phyloP scores from a whole-genome alignment of 2,113 vertebrate genomes.

The Callithrix jacchus region DNA sequence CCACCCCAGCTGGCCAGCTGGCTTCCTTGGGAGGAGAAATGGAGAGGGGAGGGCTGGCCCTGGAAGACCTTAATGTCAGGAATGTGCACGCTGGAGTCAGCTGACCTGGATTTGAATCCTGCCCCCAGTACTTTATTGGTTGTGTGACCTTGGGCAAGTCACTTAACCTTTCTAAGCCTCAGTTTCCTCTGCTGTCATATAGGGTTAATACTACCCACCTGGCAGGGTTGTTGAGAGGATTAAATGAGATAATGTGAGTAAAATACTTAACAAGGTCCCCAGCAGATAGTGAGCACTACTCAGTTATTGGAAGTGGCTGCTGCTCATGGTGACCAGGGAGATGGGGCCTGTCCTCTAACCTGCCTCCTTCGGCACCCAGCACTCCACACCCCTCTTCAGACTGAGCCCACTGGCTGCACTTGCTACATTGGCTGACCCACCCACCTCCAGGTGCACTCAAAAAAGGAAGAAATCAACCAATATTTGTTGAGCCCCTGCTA shows the following conservation, averaged over 20 bases:
- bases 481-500: background rate
- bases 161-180: constrained; percentile 43
- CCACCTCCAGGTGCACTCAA: background rate
- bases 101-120: background rate
- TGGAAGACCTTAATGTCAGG: constrained; percentile 2
- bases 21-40: background rate
- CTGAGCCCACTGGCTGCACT: background rate
- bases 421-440: background rate
- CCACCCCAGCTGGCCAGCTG: background rate
- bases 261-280: constrained; percentile 33
- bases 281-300: background rate
- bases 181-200: background rate
- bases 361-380: background rate
- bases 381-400: background rate
- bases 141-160: constrained; percentile 52
- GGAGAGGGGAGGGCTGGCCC: background rate
- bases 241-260: background rate
- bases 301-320: background rate
- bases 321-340: background rate
- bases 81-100: background rate
- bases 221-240: background rate
- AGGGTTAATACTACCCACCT: background rate
- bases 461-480: background rate
- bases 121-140: background rate
- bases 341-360: background rate